Conservation (phyloP, 2,113 vertebrate species). For the Aspiorhynchus laticeps region DNA sequence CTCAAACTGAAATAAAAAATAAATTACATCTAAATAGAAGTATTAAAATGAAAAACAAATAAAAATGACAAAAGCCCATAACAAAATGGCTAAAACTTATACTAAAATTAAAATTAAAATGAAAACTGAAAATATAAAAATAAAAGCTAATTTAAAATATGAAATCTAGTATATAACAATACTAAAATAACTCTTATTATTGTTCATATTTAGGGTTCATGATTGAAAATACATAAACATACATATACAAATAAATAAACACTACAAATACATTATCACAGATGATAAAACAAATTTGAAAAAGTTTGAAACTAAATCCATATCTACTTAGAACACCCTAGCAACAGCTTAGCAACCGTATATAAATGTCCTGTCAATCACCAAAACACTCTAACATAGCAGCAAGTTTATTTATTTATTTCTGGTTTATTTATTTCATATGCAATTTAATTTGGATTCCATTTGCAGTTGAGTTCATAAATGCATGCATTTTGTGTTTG, state of each 20-base stretch:
- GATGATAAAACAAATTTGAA: background rate
- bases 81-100: background rate
- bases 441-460: background rate
- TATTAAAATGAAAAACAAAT: too few relatives aligned
- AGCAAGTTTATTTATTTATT: background rate
- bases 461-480: constrained; percentile 29
- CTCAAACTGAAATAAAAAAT: too few relatives aligned
- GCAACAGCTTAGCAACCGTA: background rate
- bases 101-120: too few relatives aligned
- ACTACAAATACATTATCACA: too few relatives aligned
- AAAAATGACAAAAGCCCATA: background rate
- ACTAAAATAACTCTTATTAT: background rate
- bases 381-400: background rate
- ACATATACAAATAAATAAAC: too few relatives aligned
- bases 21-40: too few relatives aligned
- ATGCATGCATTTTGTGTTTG: constrained; percentile 24
- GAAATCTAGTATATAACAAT: background rate
- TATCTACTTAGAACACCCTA: background rate
- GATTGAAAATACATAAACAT: too few relatives aligned
- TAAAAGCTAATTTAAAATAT: background rate
- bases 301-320: too few relatives aligned
- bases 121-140: background rate
- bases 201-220: too few relatives aligned
- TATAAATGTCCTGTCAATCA: background rate
- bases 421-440: background rate